Percentiles rank a stretch among this genome's conserved stretches.
Evolutionary conservation across 2,888 invertebrate genomes (phyloP).

Genomic region (Sarcophaga carnaria): DNA sequence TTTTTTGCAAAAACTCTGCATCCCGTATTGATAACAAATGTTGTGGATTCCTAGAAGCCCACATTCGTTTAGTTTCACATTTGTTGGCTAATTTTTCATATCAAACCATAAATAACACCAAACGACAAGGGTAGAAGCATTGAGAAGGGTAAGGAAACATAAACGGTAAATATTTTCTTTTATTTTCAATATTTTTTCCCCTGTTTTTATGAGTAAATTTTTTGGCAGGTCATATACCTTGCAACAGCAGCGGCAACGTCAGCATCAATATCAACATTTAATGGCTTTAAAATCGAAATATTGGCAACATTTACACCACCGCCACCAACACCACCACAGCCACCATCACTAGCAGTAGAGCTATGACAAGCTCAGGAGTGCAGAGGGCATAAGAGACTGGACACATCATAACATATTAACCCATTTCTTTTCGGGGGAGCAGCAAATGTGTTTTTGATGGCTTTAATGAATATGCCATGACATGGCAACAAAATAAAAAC

Average conservation of each 20-base stretch:
- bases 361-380: no score
- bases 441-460: conserved; percentile 56
- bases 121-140: no score
- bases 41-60: no score
- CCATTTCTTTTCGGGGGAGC: conserved; percentile 48
- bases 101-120: no score
- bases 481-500: conserved; percentile 35
- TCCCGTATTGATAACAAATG: not conserved
- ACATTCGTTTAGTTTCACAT: no score
- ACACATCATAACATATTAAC: conserved; percentile 64
- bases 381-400: not conserved
- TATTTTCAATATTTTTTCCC: no score
- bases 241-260: conserved; percentile 21
- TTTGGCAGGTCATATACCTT: conserved; percentile 55
- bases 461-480: conserved; percentile 59
- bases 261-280: conserved; percentile 10
- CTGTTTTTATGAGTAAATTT: not conserved
- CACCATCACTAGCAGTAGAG: not conserved
- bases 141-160: no score
- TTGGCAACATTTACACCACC: not conserved
- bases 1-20: not conserved
- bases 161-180: no score
- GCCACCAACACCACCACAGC: not conserved
- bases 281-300: no score
- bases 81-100: no score